Percentiles rank a stretch among this genome's conserved stretches.
Evolutionary conservation across 2,888 invertebrate species (phyloP).

Genomic region (Zhengitettix transpicula): DNA sequence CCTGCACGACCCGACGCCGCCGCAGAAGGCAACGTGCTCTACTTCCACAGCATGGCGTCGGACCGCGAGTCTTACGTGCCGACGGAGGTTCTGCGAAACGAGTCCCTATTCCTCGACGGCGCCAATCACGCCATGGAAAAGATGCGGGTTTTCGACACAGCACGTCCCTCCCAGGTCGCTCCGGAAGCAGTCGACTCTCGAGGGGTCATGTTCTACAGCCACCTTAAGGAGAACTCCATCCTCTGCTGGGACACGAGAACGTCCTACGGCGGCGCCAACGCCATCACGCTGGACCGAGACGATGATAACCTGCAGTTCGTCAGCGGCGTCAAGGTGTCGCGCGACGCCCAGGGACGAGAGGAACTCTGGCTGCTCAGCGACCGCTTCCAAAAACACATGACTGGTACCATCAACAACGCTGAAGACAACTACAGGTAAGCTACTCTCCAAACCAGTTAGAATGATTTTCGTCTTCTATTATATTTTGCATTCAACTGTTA

Average conservation of each 20-base stretch:
- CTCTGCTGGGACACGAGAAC: constrained; percentile 47
- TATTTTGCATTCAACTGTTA: no score
- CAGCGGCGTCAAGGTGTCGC: constrained; percentile 51
- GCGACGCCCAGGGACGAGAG: not conserved
- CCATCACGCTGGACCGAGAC: constrained; percentile 36
- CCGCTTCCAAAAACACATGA: constrained; percentile 49
- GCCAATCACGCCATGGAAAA: constrained; percentile 42
- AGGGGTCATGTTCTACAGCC: constrained; percentile 47
- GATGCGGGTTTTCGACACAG: constrained; percentile 30
- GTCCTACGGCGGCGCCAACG: constrained; percentile 39
- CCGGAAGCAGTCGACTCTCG: constrained; percentile 52
- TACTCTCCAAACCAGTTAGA: no score
- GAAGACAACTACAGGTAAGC: constrained; percentile 40
- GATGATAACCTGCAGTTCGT: constrained; percentile 49
- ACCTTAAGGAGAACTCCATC: constrained; percentile 47
- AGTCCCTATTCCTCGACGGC: constrained; percentile 40
- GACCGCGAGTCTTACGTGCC: constrained; percentile 45
- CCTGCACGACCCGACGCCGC: constrained; percentile 22
- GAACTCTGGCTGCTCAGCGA: constrained; percentile 48
- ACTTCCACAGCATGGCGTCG: constrained; percentile 53
- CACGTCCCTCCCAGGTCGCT: constrained; percentile 39
- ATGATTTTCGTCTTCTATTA: no score
- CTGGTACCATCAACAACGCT: constrained; percentile 33
- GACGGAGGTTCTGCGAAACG: constrained; percentile 45
- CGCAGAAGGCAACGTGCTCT: constrained; percentile 39